Base-by-base conservation (phyloP, 2,113 vertebrate genomes). In the Trachemys scripta region DNA sequence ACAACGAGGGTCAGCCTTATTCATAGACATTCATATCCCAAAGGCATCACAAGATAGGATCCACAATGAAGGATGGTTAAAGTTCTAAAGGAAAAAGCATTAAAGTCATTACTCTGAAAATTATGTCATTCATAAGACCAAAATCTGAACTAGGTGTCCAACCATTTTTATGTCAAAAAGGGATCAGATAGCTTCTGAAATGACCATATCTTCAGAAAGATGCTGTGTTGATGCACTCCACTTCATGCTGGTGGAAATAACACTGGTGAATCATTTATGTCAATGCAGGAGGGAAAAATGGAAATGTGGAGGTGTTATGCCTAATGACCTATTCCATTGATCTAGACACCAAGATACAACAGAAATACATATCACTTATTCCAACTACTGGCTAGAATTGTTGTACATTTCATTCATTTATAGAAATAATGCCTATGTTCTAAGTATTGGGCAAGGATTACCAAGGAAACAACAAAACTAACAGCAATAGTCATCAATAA, bases 331-430 rank as follows among this genome's bases (percentile, higher is more conserved):
- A 56, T 1, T 22, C 75, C 47, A 89, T 82, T 90, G 7, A 47
- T 86, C 84, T 27, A 86, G 20, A 12, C 72, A 50, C 11, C 29
- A 49, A 87, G 89, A 80, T 20, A 3, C 3, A 45, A 16, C 19
- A 56, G 11, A 78, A 42, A 69, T 42, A 80, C 11, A 5, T n/a
- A 69, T 85, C 56, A 89, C 0, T 1, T 1, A 17, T 86, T 88
- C 2, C 35, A 62, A 12, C 10, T 50, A 50, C 0, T 3, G 81
- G 10, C 5, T 87, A 51, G 0, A 12, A 1, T 29, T 85, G 1
- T 51, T 59, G 12, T 59, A 9, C 57, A 27, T 59, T 59, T 59
- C 25, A 31, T 51, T 62, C 1, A 19, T 84, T 62, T 49, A 4
- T 22, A 45, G 13, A 42, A 22, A 62, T 84, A 57, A 62, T 84